Evolutionary conservation across 37 sponge, comb jelly and placozoan genomes (phyloP).

Genomic region (Chondrilla cf. caribensis): DNA sequence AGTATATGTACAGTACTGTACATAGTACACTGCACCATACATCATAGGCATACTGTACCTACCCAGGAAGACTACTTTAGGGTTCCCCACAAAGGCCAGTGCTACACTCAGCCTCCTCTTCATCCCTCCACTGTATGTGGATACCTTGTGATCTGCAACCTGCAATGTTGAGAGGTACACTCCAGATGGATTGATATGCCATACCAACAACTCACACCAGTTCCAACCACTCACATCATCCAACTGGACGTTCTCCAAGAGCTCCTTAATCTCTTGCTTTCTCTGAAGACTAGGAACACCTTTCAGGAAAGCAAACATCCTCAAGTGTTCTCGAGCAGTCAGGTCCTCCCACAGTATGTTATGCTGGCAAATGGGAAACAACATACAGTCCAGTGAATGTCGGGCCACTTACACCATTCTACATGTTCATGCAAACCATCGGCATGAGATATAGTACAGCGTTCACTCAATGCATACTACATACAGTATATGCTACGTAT

Average conservation of each 20-base stretch:
- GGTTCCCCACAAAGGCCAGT: slow-evolving; percentile 76
- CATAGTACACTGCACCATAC: not conserved
- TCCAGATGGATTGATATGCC: too few species aligned
- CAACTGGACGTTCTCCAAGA: slow-evolving; percentile 65
- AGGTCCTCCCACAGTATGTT: slow-evolving; percentile 80
- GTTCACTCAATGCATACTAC: too few species aligned
- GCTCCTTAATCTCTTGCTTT: slow-evolving; percentile 43
- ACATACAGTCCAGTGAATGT: too few species aligned
- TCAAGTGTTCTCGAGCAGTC: slow-evolving; percentile 77
- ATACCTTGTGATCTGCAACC: slow-evolving; percentile 77
- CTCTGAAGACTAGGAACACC: slow-evolving; percentile 30
- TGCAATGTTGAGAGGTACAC: not conserved
- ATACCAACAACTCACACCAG: too few species aligned
- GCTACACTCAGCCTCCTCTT: slow-evolving; percentile 82
- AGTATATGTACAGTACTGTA: not conserved
- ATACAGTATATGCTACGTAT: too few species aligned
- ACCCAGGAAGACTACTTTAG: slow-evolving; percentile 69
- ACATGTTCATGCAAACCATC: too few species aligned
- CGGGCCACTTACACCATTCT: too few species aligned
- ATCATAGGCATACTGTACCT: not conserved
- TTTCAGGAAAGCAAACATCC: slow-evolving; percentile 64
- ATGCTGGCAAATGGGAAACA: slow-evolving; percentile 52
- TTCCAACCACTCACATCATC: slow-evolving; percentile 33
- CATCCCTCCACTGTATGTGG: slow-evolving; percentile 87
- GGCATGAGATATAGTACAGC: too few species aligned